Conservation (phyloP, 2,888 invertebrate species). For the Sepiola atlantica region DNA sequence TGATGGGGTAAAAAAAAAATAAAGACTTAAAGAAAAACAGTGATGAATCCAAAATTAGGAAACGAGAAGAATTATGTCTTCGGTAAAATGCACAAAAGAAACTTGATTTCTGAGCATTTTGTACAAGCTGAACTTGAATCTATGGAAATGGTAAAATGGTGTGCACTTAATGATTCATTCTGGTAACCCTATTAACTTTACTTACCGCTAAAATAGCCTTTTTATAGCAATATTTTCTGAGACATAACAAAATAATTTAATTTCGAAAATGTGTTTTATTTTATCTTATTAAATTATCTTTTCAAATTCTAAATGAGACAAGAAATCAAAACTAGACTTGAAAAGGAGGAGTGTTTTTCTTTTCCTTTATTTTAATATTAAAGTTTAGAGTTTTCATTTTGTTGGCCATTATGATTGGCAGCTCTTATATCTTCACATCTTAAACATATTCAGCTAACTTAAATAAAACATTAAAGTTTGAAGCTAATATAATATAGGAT, state of each 20-base stretch:
- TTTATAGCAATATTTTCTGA: neutral
- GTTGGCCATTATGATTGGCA: too few relatives aligned
- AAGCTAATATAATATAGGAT: too few relatives aligned
- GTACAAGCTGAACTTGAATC: neutral
- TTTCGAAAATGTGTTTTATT: neutral
- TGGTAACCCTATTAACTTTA: neutral
- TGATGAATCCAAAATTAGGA: neutral
- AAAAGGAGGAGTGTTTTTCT: neutral
- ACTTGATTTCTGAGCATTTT: neutral
- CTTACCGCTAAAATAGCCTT: neutral
- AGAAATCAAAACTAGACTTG: neutral
- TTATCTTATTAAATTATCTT: neutral
- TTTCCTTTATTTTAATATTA: neutral
- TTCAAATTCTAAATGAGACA: neutral
- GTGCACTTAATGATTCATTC: neutral
- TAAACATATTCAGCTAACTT: too few relatives aligned
- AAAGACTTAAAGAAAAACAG: neutral
- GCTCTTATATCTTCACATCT: too few relatives aligned
- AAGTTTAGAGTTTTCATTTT: too few relatives aligned
- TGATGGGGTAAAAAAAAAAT: neutral
- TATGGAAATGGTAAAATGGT: neutral
- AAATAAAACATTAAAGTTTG: too few relatives aligned
- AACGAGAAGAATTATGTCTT: constrained; percentile 15
- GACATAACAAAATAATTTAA: neutral
- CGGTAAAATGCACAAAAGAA: neutral